phyloP scores from a whole-genome alignment of 2,888 invertebrate species.

The Pristionchus maxplancki region DNA sequence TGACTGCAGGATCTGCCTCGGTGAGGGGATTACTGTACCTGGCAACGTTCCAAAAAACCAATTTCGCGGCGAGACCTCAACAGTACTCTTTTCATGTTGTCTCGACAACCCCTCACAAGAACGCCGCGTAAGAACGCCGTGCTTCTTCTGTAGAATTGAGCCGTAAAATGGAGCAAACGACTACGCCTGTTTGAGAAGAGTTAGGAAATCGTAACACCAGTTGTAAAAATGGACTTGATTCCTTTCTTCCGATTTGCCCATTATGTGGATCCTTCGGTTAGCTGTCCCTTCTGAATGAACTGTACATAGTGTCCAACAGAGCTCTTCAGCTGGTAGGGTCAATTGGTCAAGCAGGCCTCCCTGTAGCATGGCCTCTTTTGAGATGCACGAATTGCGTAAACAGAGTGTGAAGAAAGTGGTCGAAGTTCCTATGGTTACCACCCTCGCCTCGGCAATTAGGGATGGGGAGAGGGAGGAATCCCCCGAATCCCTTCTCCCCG shows the following conservation, averaged over 20 bases:
- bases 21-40: conserved; percentile 79
- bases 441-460: not conserved
- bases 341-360: not conserved
- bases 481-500: too few relatives aligned
- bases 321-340: not conserved
- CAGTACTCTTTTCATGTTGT: conserved; percentile 34
- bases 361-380: not conserved
- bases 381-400: not conserved
- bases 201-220: too few relatives aligned
- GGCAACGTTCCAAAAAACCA: not conserved
- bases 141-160: too few relatives aligned
- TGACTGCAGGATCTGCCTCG: conserved; percentile 84
- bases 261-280: too few relatives aligned
- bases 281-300: not conserved
- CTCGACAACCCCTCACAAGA: too few relatives aligned
- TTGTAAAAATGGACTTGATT: too few relatives aligned
- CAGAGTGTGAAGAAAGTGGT: not conserved
- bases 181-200: too few relatives aligned
- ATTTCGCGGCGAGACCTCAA: too few relatives aligned
- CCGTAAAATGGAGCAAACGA: too few relatives aligned
- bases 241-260: too few relatives aligned
- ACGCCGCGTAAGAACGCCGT: too few relatives aligned
- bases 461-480: not conserved
- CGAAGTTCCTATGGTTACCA: not conserved
- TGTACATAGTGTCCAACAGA: not conserved